Percentiles rank a stretch among this genome's conserved stretches.
phyloP scores from a whole-genome alignment of 2,888 invertebrate species.

The Trichacis sp. region DNA sequence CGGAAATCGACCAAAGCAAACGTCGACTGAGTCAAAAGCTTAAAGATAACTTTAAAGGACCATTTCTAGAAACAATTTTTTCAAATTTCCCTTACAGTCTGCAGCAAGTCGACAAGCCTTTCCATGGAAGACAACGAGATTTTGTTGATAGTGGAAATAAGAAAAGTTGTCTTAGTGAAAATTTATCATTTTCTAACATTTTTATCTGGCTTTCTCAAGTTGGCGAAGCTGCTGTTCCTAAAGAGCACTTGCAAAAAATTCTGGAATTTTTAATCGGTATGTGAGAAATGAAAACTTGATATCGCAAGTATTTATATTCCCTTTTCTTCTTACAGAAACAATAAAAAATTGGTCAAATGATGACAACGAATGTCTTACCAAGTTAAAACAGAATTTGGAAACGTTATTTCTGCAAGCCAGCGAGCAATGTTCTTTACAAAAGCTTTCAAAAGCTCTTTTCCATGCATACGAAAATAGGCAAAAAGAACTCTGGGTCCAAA shows the following conservation, averaged over 20 bases:
- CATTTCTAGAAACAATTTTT: slow-evolving; percentile 73
- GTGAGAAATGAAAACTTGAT: background rate
- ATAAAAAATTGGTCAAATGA: slow-evolving; percentile 50
- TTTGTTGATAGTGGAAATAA: slow-evolving; percentile 66
- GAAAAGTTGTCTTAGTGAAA: slow-evolving; percentile 70
- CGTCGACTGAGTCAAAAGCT: slow-evolving; percentile 68
- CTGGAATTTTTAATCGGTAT: slow-evolving; percentile 72
- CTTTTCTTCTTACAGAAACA: slow-evolving; percentile 47
- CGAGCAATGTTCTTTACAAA: slow-evolving; percentile 50
- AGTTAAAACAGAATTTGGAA: slow-evolving; percentile 52
- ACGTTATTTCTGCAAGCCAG: slow-evolving; percentile 56
- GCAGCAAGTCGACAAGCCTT: slow-evolving; percentile 45
- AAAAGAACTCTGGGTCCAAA: slow-evolving; percentile 58
- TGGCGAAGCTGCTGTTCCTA: slow-evolving; percentile 67
- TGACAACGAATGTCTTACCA: slow-evolving; percentile 44
- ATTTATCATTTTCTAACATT: slow-evolving; percentile 71
- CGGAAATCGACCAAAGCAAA: slow-evolving; percentile 34
- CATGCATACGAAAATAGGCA: slow-evolving; percentile 48
- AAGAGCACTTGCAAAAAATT: slow-evolving; percentile 64
- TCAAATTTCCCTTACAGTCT: slow-evolving; percentile 72
- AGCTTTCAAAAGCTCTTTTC: slow-evolving; percentile 50
- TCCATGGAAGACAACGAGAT: slow-evolving; percentile 63
- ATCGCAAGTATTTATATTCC: too few relatives aligned
- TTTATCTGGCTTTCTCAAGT: slow-evolving; percentile 68
- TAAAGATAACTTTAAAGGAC: slow-evolving; percentile 70